These are phyloP conservation scores for Euura saliciscinereae DNA, from an alignment of 1,140 invertebrate genomes.

Conservation along the genomic window DNA sequence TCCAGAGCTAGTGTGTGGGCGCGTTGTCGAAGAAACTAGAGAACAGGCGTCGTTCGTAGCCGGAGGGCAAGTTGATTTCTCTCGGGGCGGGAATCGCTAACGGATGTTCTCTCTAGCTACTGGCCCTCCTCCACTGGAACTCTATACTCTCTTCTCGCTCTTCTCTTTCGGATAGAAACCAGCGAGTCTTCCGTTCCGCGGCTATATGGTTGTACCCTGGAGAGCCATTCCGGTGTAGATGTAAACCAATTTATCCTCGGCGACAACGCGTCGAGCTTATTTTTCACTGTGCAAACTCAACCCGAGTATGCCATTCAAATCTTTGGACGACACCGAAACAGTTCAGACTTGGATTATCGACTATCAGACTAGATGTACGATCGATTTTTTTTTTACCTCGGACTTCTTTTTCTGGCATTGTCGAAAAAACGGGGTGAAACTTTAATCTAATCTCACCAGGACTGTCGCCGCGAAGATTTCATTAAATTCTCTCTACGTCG, in stretches of 20 bases:
- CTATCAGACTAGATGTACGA: too few relatives aligned
- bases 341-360: too few relatives aligned
- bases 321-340: not conserved
- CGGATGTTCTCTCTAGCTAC: slow-evolving; percentile 27
- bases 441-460: too few relatives aligned
- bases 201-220: slow-evolving; percentile 31
- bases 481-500: too few relatives aligned
- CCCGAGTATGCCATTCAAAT: not conserved
- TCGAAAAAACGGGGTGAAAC: too few relatives aligned
- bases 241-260: slow-evolving; percentile 48
- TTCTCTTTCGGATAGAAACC: not conserved
- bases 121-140: slow-evolving; percentile 9
- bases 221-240: slow-evolving; percentile 44
- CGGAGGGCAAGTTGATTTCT: slow-evolving; percentile 47
- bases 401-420: too few relatives aligned
- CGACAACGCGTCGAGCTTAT: slow-evolving; percentile 22
- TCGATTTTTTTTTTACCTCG: too few relatives aligned
- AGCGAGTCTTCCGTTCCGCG: slow-evolving; percentile 13
- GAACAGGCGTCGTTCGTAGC: slow-evolving; percentile 36
- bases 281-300: not conserved
- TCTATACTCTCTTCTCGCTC: too few relatives aligned
- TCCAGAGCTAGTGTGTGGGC: not conserved
- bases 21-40: slow-evolving; percentile 36
- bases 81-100: slow-evolving; percentile 35
- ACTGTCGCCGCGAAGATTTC: too few relatives aligned